Base-by-base conservation (phyloP, 2,797 vertebrate genomes). In the Halcyon leucocephala region DNA sequence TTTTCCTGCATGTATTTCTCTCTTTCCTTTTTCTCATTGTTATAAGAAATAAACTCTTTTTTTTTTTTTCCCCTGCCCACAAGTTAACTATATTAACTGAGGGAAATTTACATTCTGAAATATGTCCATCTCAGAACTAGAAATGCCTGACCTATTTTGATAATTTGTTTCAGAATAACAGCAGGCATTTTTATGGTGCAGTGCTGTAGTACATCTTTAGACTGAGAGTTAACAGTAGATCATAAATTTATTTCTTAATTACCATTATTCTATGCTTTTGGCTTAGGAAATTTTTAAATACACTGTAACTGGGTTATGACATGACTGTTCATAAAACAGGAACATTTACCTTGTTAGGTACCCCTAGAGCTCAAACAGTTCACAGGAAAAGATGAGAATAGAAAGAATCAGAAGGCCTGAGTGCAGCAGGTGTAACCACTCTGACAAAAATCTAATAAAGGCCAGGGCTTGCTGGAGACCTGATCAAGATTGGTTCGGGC, bases 111-210 rank as follows among this genome's bases (percentile, higher is more conserved):
- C 10, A 4, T 72, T 42, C 49, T 67, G 60, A 96, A 86, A 82
- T 79, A 84, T 24, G 60, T 82, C 65, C 22, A 24, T 92, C 80
- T 86, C 52, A 62, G 60, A 94, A 39, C 25, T 58, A 89, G 49
- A 46, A 13, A 51, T 51, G 51, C 46, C 48, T 93, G 86, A 91
- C 55, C 80, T 95, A 61, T n/a, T 94, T 94, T 74, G 46, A 79
- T 86, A 55, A 76, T 61, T 33, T 60, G 9, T 86, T 90, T 78
- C 65, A 71, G 41, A 58, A 24, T 65, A 64, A 60, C 62, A 91
- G 42, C 39, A 89, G 46, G n/a, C 37, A 81, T 89, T 86, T 89
- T 85, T 82, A 55, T 54, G 24, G 14, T 58, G 25, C 21, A n/a
- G 22, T 52, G 33, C 20, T 76, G 39, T 57, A 82, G 67, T 44